Evolutionary conservation across 1,140 invertebrate genomes (phyloP).

Genomic region (Eueides isabella): DNA sequence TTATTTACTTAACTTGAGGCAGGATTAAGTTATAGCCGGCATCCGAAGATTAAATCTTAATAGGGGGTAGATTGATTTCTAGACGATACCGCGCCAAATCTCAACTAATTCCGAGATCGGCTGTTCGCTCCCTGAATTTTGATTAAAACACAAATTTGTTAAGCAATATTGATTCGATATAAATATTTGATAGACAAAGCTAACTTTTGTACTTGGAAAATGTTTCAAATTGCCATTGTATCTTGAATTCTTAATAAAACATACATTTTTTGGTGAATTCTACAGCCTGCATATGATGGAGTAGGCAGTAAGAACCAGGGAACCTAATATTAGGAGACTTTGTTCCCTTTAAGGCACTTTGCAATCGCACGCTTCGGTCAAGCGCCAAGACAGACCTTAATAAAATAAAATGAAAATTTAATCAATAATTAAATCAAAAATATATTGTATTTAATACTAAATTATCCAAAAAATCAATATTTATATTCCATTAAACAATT

Average conservation of each 20-base stretch:
- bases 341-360: no score
- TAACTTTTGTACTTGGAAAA: not conserved
- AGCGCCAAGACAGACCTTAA: no score
- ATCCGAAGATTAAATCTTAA: constrained; percentile 78
- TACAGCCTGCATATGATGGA: no score
- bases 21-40: constrained; percentile 79
- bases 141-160: constrained; percentile 48
- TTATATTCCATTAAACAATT: not conserved
- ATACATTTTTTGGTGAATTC: no score
- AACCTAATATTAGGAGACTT: no score
- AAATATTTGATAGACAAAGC: not conserved
- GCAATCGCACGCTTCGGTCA: no score
- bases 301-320: no score
- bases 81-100: constrained; percentile 63
- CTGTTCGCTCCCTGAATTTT: constrained; percentile 53
- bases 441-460: no score
- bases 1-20: constrained; percentile 75
- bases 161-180: not conserved
- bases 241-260: no score
- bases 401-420: no score
- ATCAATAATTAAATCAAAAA: no score
- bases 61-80: constrained; percentile 77
- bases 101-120: constrained; percentile 55
- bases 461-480: not conserved
- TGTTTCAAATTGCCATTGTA: no score